Base-by-base conservation (phyloP, 2,797 vertebrate genomes). In the Pipistrellus pygmaeus region DNA sequence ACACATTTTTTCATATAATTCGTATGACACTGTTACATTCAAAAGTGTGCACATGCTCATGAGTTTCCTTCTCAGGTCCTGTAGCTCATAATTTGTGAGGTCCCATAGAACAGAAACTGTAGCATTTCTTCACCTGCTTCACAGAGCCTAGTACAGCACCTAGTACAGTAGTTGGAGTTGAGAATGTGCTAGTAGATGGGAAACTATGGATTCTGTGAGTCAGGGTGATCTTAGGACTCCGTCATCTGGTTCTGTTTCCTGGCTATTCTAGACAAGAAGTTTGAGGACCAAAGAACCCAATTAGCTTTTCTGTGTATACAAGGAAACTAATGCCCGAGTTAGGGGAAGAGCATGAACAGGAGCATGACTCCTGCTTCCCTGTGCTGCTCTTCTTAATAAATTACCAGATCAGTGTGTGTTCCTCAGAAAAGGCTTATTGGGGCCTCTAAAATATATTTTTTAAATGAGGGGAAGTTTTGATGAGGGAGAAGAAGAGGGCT, bases 31-130 rank as follows among this genome's bases (percentile, higher is more conserved):
- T 32, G 0, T 76, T 60, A n/a, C 30, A 46, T 81, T 78, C 48
- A 71, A 2, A 4, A 55, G 1, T 38, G 1, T 48, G 9, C 48
- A 1, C 11, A 0, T 32, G 6, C n/a, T 66, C 12, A 0, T 51
- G 75, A 17, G 6, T 69, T 76, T 78, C 8, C 44, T 38, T 64
- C 55, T 12, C 35, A 20, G 10, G 1, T 51, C 53, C 35, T 32
- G 2, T 6, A n/a, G 35, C 17, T 66, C 15, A n/a, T 51, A 41
- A 78, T 2, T 8, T 8, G 5, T 78, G 57, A 92, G 32, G 76
- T 60, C 9, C 53, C 17, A 9, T 76, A 23, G 25, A 30, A 17
- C 2, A 44, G 32, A 21, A 71, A 73, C 17, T 13, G 12, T 38
- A 44, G 35, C 32, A 11, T 51, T 88, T 93, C 60, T 73, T 55